phyloP scores from a whole-genome alignment of 2,113 vertebrate species.

The Heloderma charlesbogerti region DNA sequence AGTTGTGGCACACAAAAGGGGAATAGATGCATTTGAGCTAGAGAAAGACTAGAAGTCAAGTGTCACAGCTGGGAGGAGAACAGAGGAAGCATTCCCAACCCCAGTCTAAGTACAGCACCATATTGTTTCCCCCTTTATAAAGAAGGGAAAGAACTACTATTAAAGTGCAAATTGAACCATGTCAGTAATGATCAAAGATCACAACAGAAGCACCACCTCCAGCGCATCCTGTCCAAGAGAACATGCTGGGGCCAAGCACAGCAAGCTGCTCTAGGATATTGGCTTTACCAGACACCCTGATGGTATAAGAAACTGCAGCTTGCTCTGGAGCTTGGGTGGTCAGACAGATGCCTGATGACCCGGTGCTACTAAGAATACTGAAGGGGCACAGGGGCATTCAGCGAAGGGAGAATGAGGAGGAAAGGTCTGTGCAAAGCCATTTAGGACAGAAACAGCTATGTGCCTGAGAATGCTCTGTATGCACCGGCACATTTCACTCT shows the following conservation, averaged over 20 bases:
- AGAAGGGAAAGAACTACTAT: neutral
- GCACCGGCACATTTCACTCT: neutral
- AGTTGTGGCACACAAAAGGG: neutral
- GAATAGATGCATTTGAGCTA: neutral
- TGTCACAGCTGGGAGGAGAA: neutral
- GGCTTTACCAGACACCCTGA: neutral
- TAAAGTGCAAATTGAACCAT: conserved; percentile 31
- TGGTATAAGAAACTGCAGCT: neutral
- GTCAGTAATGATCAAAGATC: neutral
- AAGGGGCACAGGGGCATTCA: neutral
- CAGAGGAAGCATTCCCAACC: neutral
- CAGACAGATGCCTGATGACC: neutral
- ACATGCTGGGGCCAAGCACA: neutral
- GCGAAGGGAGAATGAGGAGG: too few relatives aligned
- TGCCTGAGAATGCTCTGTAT: neutral
- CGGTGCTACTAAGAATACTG: neutral
- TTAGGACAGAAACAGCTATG: neutral
- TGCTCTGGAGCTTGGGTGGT: too few relatives aligned
- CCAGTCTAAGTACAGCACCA: neutral
- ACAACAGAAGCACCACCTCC: neutral
- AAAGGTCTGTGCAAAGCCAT: conserved; percentile 1
- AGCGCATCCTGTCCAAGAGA: neutral
- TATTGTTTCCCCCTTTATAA: neutral
- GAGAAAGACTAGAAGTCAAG: neutral
- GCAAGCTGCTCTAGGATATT: neutral